phyloP scores from a whole-genome alignment of 1,140 invertebrate species.

The Sminthurides bifidus region DNA sequence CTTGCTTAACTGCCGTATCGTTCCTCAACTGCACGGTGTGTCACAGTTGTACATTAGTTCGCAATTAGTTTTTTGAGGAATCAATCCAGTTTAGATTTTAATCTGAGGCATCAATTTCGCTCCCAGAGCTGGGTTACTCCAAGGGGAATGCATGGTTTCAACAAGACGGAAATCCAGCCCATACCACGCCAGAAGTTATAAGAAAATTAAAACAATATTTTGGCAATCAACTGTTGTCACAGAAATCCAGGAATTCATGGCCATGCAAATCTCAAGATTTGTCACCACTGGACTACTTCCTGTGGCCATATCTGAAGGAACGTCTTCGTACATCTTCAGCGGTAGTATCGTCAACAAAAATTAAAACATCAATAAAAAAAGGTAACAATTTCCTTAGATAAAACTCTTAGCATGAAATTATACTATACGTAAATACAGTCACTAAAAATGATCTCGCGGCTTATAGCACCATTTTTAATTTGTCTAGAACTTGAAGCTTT shows the following conservation, averaged over 20 bases:
- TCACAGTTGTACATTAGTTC: too few species aligned
- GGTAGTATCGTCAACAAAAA: conserved; percentile 2
- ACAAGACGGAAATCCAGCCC: conserved; percentile 25
- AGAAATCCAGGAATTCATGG: conserved; percentile 14
- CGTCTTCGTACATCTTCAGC: conserved; percentile 4
- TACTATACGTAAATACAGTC: too few species aligned
- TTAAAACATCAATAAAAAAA: too few species aligned
- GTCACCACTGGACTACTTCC: conserved; percentile 29
- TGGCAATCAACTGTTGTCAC: conserved; percentile 15
- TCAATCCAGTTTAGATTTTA: too few species aligned
- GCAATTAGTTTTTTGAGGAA: too few species aligned
- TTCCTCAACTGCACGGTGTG: conserved; percentile 15
- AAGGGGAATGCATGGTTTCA: conserved; percentile 21
- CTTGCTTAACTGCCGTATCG: conserved; percentile 16
- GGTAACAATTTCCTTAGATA: too few species aligned
- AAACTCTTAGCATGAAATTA: too few species aligned
- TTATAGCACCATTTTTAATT: too few species aligned
- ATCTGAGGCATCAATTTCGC: too few species aligned
- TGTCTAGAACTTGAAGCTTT: too few species aligned
- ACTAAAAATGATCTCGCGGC: too few species aligned
- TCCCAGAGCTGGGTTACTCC: conserved; percentile 3
- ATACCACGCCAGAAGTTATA: conserved; percentile 8
- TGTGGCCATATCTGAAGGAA: conserved; percentile 25
- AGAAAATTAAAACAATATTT: conserved; percentile 15
- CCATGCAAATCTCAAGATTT: conserved; percentile 26